Percentiles rank a stretch among this genome's conserved stretches.
Evolutionary conservation across 1,140 invertebrate genomes (phyloP).

Genomic region (Dendroctonus ponderosae): DNA sequence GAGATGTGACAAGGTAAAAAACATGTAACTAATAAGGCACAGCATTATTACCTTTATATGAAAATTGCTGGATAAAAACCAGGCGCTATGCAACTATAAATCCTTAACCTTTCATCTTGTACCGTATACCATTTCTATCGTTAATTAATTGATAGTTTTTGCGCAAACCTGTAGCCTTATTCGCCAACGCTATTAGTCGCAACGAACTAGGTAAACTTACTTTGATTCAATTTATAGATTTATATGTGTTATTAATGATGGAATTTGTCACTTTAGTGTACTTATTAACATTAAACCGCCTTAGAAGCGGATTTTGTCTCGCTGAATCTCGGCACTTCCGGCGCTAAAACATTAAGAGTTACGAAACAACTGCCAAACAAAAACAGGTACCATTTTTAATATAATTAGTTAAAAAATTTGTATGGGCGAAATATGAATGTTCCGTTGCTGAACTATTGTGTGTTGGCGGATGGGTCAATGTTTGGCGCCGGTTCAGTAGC

Average conservation of each 20-base stretch:
- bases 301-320: no score
- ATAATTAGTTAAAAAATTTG: slow-evolving; percentile 24
- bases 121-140: slow-evolving; percentile 1
- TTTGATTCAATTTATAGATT: no score
- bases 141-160: not conserved
- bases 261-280: no score
- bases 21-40: no score
- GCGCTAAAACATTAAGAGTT: not conserved
- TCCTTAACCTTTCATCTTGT: not conserved
- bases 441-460: slow-evolving; percentile 23
- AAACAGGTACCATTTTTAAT: slow-evolving; percentile 12
- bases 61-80: no score
- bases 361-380: slow-evolving; percentile 3
- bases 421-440: slow-evolving; percentile 24
- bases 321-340: no score
- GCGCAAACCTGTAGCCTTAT: slow-evolving; percentile 2
- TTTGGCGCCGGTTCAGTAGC: slow-evolving; percentile 23
- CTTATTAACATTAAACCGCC: no score
- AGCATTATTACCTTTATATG: no score
- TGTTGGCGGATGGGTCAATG: slow-evolving; percentile 28
- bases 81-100: no score
- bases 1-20: no score
- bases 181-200: not conserved
- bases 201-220: no score
- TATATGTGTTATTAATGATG: no score